Conservation (phyloP, 2,797 vertebrate species). For the Champsocephalus gunnari region DNA sequence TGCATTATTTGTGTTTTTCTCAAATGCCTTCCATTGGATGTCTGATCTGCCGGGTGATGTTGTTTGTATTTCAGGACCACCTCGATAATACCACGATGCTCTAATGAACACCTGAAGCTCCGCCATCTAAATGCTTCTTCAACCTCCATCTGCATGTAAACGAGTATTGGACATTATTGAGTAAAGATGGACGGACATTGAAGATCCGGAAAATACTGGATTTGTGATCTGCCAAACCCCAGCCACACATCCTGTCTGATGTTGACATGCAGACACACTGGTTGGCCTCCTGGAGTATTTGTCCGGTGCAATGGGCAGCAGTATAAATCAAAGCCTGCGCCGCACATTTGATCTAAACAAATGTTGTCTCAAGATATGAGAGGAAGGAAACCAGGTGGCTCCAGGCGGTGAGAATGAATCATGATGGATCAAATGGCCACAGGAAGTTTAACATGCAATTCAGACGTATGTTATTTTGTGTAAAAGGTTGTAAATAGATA, state of each 20-base stretch:
- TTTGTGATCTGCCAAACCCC: not conserved
- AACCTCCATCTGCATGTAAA: conserved; percentile 5
- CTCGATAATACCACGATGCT: conserved; percentile 41
- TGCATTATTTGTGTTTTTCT: not conserved
- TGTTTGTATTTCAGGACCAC: conserved; percentile 58
- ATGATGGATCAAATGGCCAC: too few relatives aligned
- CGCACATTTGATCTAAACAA: conserved; percentile 66
- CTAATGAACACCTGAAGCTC: not conserved
- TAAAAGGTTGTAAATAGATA: conserved; percentile 30
- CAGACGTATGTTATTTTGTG: not conserved
- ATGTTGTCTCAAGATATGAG: conserved; percentile 76
- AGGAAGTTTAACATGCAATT: not conserved
- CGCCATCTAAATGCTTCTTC: not conserved
- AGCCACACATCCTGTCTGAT: conserved; percentile 14
- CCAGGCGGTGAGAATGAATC: conserved; percentile 17
- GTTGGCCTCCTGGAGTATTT: conserved; percentile 16
- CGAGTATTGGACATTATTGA: not conserved
- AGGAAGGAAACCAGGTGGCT: conserved; percentile 46
- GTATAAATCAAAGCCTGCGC: conserved; percentile 53
- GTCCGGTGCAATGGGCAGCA: conserved; percentile 28
- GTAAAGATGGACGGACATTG: not conserved
- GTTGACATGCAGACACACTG: not conserved
- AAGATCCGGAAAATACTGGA: not conserved
- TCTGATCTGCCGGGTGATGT: conserved; percentile 3
- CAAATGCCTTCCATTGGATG: not conserved